These are phyloP conservation scores for Drosophila niveifrons DNA, from an alignment of 2,888 invertebrate species.

Conservation along the genomic window DNA sequence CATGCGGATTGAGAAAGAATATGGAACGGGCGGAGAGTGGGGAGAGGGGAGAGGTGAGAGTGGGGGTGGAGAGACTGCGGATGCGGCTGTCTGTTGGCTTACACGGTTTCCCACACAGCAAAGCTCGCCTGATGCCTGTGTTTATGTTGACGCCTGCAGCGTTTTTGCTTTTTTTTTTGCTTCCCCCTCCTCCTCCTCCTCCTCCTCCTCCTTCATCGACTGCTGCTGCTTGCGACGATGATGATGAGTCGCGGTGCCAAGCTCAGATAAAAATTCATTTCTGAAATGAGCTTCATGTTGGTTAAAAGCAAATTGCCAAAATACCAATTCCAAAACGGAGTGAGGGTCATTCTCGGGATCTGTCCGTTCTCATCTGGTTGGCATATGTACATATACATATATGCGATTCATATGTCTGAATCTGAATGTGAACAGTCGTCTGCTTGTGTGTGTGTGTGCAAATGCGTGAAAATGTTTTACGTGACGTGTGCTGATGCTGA, in stretches of 20 bases:
- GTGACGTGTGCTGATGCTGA: slow-evolving; percentile 14
- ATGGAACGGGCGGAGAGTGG: background rate
- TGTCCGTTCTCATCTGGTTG: background rate
- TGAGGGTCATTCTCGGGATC: slow-evolving; percentile 3
- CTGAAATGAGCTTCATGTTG: slow-evolving; percentile 45
- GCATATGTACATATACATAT: background rate
- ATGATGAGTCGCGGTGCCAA: slow-evolving; percentile 35
- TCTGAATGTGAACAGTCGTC: slow-evolving; percentile 1
- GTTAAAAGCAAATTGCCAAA: slow-evolving; percentile 35
- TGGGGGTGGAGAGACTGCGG: slow-evolving; percentile 12
- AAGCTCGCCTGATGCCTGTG: slow-evolving; percentile 11
- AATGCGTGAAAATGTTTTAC: slow-evolving; percentile 23
- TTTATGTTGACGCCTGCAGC: slow-evolving; percentile 48
- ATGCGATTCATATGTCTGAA: background rate
- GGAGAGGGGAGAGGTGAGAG: slow-evolving; percentile 8
- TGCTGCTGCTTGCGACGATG: background rate
- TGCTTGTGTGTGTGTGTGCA: background rate
- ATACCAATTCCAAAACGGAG: slow-evolving; percentile 11
- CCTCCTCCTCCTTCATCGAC: background rate
- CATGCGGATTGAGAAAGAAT: background rate
- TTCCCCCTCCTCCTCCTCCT: background rate
- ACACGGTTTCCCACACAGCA: slow-evolving; percentile 42
- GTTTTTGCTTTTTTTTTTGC: background rate
- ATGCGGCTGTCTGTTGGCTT: slow-evolving; percentile 43
- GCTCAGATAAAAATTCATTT: slow-evolving; percentile 57